Percentiles rank a stretch among this genome's conserved stretches.
Conservation (phyloP, 2,888 invertebrate species). For the Diarsia brunnea region DNA sequence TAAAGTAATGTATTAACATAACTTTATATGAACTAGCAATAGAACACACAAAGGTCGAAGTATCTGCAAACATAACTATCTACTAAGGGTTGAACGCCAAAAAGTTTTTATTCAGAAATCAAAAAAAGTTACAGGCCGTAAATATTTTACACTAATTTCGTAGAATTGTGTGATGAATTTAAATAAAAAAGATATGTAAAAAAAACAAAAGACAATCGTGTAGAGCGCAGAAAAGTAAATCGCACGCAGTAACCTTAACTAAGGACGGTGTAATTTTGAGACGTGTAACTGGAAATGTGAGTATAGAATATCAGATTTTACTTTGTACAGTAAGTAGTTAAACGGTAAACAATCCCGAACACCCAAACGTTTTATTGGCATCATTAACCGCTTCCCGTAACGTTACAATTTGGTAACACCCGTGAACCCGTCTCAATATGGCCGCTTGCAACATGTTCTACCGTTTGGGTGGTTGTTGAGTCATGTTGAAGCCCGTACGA, state of each 20-base stretch:
- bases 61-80: neutral
- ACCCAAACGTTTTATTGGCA: constrained; percentile 30
- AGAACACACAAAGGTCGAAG: neutral
- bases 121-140: constrained; percentile 22
- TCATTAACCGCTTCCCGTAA: constrained; percentile 32
- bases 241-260: neutral
- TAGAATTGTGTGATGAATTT: neutral
- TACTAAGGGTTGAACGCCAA: neutral
- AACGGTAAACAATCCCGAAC: constrained; percentile 25
- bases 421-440: constrained; percentile 15
- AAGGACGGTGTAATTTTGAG: neutral
- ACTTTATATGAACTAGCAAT: constrained; percentile 1
- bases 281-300: constrained; percentile 6
- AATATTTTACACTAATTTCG: neutral
- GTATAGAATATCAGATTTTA: constrained; percentile 2
- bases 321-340: neutral
- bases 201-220: constrained; percentile 41
- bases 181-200: constrained; percentile 1
- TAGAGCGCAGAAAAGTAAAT: neutral
- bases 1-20: too few species aligned
- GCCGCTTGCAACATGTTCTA: constrained; percentile 36
- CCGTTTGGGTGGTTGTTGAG: constrained; percentile 49
- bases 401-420: constrained; percentile 38
- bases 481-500: constrained; percentile 48
- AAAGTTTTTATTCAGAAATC: constrained; percentile 11